Base-by-base conservation (phyloP, 2,888 invertebrate species). In the Pegoplata infirma region DNA sequence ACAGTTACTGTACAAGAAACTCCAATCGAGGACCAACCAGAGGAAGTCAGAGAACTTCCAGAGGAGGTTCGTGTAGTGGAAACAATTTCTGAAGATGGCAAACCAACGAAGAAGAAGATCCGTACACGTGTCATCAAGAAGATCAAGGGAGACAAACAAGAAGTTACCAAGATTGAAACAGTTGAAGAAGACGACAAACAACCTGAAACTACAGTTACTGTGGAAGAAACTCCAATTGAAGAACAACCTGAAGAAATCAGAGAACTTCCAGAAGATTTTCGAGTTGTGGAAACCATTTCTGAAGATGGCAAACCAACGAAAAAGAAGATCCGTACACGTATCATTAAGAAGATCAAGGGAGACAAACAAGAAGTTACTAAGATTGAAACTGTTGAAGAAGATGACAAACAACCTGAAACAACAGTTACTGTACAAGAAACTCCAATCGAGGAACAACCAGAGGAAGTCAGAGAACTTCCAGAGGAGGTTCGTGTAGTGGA, bases 1-100 rank as follows among this genome's bases (percentile, higher is more conserved):
- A 77, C 74, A 25, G 80, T 77, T 0, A 80, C 76, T 5, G 80
- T 76, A 7, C 73, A 76, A 59, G 80, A 80, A 44, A 58, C 55
- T 64, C 76, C 80, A 19, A 12, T 76, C 10, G 72, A 76, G 25
- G 76, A 76, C 36, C 17, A 58, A 36, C 64, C 56, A 4, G 53
- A 68, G 53, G 58, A 71, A 55, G 40, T 80, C 0, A 32, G 19
- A 17, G 80, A 80, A 49, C 40, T 80, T 46, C 71, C 68, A 1
- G 71, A 77, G 80, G 86, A 66, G 76, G 82, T 84, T 5, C 74
- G 82, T 8, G 82, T 90, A 74, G 83, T 88, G 49, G 77, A 84
- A 5, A 87, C 86, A 0, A 80, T 85, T 23, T 82, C 86, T 72
- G 85, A 86, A 77, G 86, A 87, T 32, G 85, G 83, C 5, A 84